Evolutionary conservation across 2,113 vertebrate genomes (phyloP).

Genomic region (Centrocercus urophasianus): DNA sequence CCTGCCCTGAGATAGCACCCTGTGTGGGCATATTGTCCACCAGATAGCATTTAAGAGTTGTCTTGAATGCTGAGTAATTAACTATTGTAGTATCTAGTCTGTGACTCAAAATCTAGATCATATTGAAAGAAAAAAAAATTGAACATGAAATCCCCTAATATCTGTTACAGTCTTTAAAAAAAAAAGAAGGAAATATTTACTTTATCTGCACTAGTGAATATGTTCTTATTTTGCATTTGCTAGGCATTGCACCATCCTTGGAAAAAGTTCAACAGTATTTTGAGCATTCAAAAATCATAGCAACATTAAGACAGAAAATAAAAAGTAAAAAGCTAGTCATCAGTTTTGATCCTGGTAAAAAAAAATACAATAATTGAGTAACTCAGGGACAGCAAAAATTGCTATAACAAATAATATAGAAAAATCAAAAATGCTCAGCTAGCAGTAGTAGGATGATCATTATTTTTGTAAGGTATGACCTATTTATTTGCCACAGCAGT

Average conservation of each 20-base stretch:
- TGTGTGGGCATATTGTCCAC: not conserved
- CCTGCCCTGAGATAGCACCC: not conserved
- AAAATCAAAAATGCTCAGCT: not conserved
- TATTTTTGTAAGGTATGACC: not conserved
- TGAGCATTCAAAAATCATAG: not conserved
- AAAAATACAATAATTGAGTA: not conserved
- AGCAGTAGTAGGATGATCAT: rapidly evolving
- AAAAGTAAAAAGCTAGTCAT: not conserved
- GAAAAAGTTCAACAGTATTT: not conserved
- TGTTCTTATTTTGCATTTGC: not conserved
- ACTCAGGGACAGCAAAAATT: not conserved
- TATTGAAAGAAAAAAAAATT: not conserved
- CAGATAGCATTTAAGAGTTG: not conserved
- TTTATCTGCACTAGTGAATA: not conserved
- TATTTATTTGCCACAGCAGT: not conserved
- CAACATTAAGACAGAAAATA: not conserved
- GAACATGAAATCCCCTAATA: not conserved
- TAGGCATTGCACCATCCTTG: not conserved
- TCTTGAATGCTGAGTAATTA: constrained; percentile 5
- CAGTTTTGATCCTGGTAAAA: not conserved
- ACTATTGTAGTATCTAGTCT: not conserved
- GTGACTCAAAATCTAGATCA: not conserved
- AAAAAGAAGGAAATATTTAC: not conserved
- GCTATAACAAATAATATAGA: not conserved
- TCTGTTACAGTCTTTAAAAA: not conserved